phyloP scores from a whole-genome alignment of 2,888 invertebrate genomes.

The Toxonevra muliebris region DNA sequence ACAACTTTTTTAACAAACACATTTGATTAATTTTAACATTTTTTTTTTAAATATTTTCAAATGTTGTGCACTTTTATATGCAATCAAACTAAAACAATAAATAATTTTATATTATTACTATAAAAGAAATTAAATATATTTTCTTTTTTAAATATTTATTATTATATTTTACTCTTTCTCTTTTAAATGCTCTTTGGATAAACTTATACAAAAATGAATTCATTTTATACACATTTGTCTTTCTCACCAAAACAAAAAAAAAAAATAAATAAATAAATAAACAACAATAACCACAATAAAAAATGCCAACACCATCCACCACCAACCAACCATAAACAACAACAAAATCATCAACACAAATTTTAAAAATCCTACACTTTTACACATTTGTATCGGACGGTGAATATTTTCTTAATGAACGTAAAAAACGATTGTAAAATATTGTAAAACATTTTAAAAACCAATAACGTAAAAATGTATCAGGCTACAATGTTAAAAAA shows the following conservation, averaged over 20 bases:
- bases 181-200: constrained; percentile 21
- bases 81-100: neutral
- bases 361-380: neutral
- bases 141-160: constrained; percentile 15
- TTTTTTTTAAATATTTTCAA: constrained; percentile 8
- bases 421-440: constrained; percentile 7
- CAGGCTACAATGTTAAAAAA: constrained; percentile 95
- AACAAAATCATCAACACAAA: constrained; percentile 12
- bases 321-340: constrained; percentile 26
- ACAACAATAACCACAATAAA: neutral
- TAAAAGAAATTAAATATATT: constrained; percentile 13
- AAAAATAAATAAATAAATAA: too few species aligned
- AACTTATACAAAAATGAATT: neutral
- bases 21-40: constrained; percentile 2
- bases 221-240: neutral
- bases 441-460: neutral
- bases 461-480: neutral
- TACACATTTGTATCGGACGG: constrained; percentile 36
- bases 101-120: neutral
- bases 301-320: neutral
- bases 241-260: neutral
- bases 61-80: neutral
- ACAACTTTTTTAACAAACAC: neutral
- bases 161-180: constrained; percentile 17
- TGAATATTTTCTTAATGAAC: constrained; percentile 18